Conservation (phyloP, 64 coral and sea anemone species). For the Dendrophyllia cribrosa region DNA sequence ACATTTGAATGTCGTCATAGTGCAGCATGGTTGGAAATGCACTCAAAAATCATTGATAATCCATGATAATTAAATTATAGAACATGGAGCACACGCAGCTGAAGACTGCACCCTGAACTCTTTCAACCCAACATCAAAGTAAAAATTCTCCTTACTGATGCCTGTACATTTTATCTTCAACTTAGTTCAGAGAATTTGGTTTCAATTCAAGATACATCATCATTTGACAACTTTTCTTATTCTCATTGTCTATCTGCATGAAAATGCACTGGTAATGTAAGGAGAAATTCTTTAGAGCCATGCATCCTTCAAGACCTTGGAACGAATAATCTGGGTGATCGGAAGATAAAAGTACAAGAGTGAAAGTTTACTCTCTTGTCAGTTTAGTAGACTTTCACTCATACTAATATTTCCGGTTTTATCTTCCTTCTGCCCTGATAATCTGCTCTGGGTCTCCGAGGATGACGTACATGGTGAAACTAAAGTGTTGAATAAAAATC, state of each 20-base stretch:
- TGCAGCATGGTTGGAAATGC: conserved; percentile 16
- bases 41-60: neutral
- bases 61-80: neutral
- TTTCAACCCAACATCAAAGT: neutral
- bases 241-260: too few species aligned
- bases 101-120: conserved; percentile 7
- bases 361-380: too few species aligned
- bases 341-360: too few species aligned
- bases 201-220: neutral
- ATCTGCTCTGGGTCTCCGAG: neutral
- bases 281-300: neutral
- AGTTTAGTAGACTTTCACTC: too few species aligned
- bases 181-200: neutral
- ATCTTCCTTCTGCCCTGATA: too few species aligned
- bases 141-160: conserved; percentile 4
- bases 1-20: neutral
- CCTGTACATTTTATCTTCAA: neutral
- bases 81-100: conserved; percentile 71
- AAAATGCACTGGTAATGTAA: neutral
- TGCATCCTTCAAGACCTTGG: too few species aligned
- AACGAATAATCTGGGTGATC: too few species aligned
- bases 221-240: too few species aligned
- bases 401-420: too few species aligned
- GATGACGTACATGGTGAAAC: neutral
- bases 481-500: conserved; percentile 5